These are phyloP conservation scores for Pontoporia blainvillei DNA, from an alignment of 2,113 vertebrate genomes.

Conservation along the genomic window DNA sequence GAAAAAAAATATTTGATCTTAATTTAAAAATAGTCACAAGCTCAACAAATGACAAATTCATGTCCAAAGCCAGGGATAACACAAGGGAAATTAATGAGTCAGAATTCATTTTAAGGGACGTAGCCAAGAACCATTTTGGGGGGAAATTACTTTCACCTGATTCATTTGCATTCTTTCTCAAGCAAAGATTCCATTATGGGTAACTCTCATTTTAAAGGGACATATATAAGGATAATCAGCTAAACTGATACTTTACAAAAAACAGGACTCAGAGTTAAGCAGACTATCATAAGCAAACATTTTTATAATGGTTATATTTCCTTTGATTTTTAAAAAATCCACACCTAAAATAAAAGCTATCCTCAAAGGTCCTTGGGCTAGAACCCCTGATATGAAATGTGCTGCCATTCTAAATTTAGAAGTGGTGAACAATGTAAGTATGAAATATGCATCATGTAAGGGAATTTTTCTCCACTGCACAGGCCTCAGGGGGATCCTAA, in stretches of 20 bases:
- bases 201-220: neutral
- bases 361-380: neutral
- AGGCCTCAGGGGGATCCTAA: neutral
- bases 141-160: neutral
- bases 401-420: neutral
- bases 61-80: neutral
- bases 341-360: slow-evolving; percentile 15
- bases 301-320: neutral
- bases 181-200: neutral
- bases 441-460: neutral
- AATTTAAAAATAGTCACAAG: neutral
- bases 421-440: neutral
- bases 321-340: neutral
- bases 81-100: neutral
- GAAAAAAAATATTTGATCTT: neutral
- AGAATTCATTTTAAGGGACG: neutral
- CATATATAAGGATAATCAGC: neutral
- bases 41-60: neutral
- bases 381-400: neutral
- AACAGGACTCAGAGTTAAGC: neutral
- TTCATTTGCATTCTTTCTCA: neutral
- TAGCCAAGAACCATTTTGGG: neutral
- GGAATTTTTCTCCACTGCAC: neutral
- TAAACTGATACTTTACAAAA: neutral
- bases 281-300: neutral